Conservation (phyloP, 2,888 invertebrate species). For the Busseola fusca region DNA sequence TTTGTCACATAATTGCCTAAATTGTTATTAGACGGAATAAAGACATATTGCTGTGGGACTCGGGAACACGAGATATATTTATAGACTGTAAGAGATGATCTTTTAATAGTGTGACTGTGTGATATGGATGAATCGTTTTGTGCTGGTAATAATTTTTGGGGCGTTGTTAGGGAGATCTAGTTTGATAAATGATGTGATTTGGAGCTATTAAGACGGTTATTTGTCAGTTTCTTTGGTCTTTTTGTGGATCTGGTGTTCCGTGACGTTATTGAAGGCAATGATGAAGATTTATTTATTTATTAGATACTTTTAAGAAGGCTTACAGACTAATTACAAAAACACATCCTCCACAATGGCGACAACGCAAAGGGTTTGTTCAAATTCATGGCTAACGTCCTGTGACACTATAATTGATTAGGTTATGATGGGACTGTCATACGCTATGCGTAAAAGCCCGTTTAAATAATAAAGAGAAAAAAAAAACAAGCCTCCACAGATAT, state of each 20-base stretch:
- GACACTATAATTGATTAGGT: too few species aligned
- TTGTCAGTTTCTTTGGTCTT: constrained; percentile 40
- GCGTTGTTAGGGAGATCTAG: constrained; percentile 57
- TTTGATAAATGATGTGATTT: constrained; percentile 63
- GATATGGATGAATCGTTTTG: constrained; percentile 72
- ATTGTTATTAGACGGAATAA: constrained; percentile 89
- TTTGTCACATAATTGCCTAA: constrained; percentile 88
- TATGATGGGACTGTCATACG: too few species aligned
- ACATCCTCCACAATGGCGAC: too few species aligned
- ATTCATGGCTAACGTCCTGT: too few species aligned
- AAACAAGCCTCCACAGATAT: too few species aligned
- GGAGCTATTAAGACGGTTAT: constrained; percentile 47
- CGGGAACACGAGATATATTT: constrained; percentile 74
- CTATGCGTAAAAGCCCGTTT: too few species aligned
- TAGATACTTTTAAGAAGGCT: too few species aligned
- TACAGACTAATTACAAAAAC: too few species aligned
- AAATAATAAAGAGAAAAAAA: too few species aligned
- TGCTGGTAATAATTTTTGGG: constrained; percentile 66
- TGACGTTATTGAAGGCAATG: constrained; percentile 21
- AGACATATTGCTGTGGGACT: constrained; percentile 85
- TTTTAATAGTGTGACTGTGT: constrained; percentile 79
- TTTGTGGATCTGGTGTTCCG: constrained; percentile 22
- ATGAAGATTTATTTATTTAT: too few species aligned
- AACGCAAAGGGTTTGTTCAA: too few species aligned
- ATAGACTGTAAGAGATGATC: constrained; percentile 83